Evolutionary conservation across 2,797 vertebrate species (phyloP).

Genomic region (Bradypodion pumilum): DNA sequence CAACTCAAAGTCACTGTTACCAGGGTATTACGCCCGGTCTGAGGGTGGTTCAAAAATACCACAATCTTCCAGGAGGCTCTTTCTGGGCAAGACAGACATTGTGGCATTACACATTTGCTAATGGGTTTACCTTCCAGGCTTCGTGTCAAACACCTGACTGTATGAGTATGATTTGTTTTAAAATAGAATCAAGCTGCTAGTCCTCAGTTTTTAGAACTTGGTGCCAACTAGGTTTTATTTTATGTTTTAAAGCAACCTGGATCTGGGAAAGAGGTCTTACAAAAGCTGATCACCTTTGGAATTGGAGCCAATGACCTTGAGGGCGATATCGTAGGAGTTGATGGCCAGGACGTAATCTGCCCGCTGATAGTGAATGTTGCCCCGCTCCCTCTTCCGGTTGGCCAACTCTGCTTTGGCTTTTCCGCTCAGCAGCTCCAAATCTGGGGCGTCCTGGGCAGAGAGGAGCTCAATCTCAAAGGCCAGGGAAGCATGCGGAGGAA

Average conservation of each 20-base stretch:
- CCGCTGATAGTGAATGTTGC: slow-evolving; percentile 91
- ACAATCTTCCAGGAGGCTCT: no score
- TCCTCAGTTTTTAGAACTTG: neutral
- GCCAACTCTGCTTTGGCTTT: slow-evolving; percentile 84
- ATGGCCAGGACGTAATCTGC: slow-evolving; percentile 90
- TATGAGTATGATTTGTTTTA: neutral
- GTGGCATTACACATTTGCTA: no score
- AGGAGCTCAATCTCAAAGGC: slow-evolving; percentile 87
- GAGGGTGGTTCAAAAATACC: no score
- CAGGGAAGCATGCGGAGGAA: slow-evolving; percentile 81
- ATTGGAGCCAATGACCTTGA: slow-evolving; percentile 87
- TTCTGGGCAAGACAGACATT: no score
- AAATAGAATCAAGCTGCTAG: neutral
- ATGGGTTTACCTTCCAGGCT: no score
- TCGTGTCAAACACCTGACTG: no score
- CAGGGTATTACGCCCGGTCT: no score
- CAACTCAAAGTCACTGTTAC: no score
- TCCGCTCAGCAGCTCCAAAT: slow-evolving; percentile 88
- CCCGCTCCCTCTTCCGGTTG: slow-evolving; percentile 86
- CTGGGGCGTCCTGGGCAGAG: slow-evolving; percentile 78
- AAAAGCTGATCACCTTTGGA: slow-evolving; percentile 85
- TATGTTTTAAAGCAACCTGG: no score
- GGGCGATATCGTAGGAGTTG: slow-evolving; percentile 91
- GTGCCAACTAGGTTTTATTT: no score
- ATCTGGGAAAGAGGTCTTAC: rapidly evolving